A percentile compares a stretch with the other conserved stretches of the same genome.
Conservation (phyloP, 2,113 vertebrate species). For the Agapornis roseicollis region DNA sequence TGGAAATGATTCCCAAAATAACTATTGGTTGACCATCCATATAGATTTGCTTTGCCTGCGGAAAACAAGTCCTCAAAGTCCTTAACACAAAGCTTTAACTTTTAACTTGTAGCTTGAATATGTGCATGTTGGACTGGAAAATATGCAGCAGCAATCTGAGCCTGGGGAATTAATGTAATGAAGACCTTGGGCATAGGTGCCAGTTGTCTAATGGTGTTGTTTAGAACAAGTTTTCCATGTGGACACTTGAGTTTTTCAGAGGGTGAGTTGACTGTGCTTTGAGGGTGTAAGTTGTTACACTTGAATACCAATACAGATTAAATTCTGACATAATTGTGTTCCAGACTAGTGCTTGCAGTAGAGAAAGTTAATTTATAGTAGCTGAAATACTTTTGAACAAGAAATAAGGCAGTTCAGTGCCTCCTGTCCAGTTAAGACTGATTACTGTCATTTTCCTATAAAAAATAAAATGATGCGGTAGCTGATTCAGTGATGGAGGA, state of each 20-base stretch:
- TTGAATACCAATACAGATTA: neutral
- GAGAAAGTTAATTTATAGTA: neutral
- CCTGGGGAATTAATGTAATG: neutral
- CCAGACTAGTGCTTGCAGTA: neutral
- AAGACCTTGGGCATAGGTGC: neutral
- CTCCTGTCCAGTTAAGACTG: neutral
- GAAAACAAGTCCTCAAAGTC: neutral
- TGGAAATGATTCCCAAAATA: neutral
- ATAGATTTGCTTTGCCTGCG: neutral
- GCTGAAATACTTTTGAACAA: neutral
- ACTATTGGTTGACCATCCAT: neutral
- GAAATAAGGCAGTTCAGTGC: neutral
- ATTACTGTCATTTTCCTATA: neutral
- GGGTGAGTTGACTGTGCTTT: neutral
- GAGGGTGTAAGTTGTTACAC: neutral
- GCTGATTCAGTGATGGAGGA: neutral
- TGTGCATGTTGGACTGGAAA: neutral
- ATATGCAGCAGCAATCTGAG: neutral
- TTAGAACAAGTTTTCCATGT: neutral
- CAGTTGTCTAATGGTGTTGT: neutral
- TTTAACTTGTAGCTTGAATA: neutral
- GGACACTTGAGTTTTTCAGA: neutral
- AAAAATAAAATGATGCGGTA: neutral
- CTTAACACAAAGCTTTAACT: neutral
- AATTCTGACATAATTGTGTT: neutral